phyloP scores from a whole-genome alignment of 2,113 vertebrate species.

The Acrocephalus arundinaceus region DNA sequence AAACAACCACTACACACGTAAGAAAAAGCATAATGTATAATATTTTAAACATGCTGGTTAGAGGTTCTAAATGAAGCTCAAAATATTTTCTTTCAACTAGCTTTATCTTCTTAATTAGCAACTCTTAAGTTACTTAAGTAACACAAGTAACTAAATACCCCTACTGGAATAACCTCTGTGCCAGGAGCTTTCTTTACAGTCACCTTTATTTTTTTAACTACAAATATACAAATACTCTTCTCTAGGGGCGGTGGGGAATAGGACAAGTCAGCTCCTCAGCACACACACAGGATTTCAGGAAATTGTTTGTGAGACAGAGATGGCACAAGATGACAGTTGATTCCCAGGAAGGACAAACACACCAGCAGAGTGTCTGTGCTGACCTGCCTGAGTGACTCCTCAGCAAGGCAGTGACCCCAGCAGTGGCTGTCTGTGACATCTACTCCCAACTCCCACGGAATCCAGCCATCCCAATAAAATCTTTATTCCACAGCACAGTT shows the following conservation, averaged over 20 bases:
- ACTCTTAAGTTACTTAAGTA: slow-evolving; percentile 1
- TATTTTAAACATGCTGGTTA: background rate
- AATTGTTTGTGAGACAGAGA: background rate
- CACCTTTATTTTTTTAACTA: background rate
- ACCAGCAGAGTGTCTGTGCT: fast-evolving
- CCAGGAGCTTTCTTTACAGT: background rate
- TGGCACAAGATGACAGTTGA: fast-evolving
- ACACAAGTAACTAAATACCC: slow-evolving; percentile 29
- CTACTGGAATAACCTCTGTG: background rate
- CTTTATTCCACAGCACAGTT: background rate
- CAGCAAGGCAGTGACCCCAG: fast-evolving
- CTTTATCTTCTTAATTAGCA: slow-evolving; percentile 2
- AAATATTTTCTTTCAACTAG: background rate
- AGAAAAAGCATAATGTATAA: background rate
- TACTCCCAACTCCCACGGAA: background rate
- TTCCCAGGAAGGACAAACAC: background rate
- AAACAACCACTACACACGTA: background rate
- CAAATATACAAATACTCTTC: background rate
- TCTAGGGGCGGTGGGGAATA: background rate
- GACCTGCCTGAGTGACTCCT: fast-evolving
- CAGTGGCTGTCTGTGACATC: background rate
- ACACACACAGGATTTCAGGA: background rate
- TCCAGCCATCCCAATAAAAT: background rate
- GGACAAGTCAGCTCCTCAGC: background rate
- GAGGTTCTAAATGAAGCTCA: background rate